Base-by-base conservation (phyloP, 1,140 invertebrate genomes). In the Habropoda laboriosa region DNA sequence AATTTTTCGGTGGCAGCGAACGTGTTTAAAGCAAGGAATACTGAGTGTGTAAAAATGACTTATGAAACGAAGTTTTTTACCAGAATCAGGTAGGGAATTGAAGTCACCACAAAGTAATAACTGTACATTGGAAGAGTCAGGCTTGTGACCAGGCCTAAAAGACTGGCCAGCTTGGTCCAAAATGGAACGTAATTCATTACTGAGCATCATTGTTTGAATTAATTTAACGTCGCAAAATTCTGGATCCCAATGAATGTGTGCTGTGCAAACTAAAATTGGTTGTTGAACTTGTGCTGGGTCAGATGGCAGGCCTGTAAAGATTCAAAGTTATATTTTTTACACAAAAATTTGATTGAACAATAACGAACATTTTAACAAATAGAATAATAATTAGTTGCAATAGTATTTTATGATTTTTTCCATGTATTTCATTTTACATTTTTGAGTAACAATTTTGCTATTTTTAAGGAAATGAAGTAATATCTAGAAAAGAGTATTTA, bases 181-280 rank as follows among this genome's bases (percentile, higher is more conserved):
- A 85, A 98, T 97, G 58, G 94, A 94, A 87, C 96, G 95, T 75
- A 98, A 93, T 93, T 99, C 99, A 91, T 98, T 97, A 93, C 98
- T 97, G 79, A 99, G 93, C 98, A 99, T 99, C 97, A 99, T 99
- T 32, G 98, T 99, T 93, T 99, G 99, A 81, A 99, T 99, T 1
- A 99, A 94, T 93, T 99, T 99, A n/a, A 99, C 99, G 93, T 99
- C 99, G 90, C 98, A 99, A 92, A 97, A 99, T 93, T 99, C 99
- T 2, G 99, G 99, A 94, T 99, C 99, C 99, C 99, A 99, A 93
- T 99, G 99, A 79, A 99, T 99, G 93, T 99, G 99, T 47, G 99
- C 98, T 6, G 98, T 99, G 90, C 98, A 99, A 40, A 99, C 98
- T 74, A 99, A 94, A 75, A 99, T 94, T 35, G 97, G 97, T 90